Conservation (phyloP, 2,113 vertebrate genomes). For the Sylvia atricapilla region DNA sequence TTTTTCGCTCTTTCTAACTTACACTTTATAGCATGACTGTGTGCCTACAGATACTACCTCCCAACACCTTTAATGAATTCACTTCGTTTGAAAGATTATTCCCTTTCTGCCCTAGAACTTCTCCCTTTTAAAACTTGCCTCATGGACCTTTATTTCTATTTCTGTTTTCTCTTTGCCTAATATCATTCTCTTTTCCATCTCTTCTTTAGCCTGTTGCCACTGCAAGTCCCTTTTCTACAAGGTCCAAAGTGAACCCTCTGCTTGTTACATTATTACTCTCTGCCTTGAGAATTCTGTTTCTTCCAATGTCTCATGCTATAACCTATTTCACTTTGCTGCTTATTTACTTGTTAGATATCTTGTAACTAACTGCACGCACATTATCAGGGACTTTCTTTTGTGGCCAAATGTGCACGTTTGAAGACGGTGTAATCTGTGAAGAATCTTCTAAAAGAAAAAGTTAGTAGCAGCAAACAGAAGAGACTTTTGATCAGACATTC, state of each 20-base stretch:
- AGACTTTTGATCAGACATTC: not conserved
- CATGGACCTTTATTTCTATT: not conserved
- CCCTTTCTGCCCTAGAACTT: not conserved
- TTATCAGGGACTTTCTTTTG: not conserved
- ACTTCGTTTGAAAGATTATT: not conserved
- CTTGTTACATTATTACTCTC: no score
- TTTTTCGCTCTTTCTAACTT: not conserved
- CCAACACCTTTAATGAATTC: constrained; percentile 1
- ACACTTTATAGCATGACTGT: not conserved
- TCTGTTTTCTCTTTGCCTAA: not conserved
- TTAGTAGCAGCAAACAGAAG: not conserved
- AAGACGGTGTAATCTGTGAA: not conserved
- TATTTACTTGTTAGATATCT: not conserved
- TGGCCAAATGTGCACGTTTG: not conserved
- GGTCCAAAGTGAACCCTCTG: not conserved
- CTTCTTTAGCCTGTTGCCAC: not conserved
- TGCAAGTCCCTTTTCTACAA: not conserved
- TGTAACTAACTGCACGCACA: not conserved
- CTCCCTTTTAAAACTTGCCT: not conserved
- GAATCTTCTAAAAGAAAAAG: not conserved
- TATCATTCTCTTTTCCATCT: not conserved
- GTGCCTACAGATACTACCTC: not conserved
- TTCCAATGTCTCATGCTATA: not conserved
- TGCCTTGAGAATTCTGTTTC: not conserved
- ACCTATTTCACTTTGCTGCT: not conserved